Percentiles rank a stretch among this genome's conserved stretches.
Evolutionary conservation across 1,140 invertebrate species (phyloP).

Genomic region (Orchesella cincta): DNA sequence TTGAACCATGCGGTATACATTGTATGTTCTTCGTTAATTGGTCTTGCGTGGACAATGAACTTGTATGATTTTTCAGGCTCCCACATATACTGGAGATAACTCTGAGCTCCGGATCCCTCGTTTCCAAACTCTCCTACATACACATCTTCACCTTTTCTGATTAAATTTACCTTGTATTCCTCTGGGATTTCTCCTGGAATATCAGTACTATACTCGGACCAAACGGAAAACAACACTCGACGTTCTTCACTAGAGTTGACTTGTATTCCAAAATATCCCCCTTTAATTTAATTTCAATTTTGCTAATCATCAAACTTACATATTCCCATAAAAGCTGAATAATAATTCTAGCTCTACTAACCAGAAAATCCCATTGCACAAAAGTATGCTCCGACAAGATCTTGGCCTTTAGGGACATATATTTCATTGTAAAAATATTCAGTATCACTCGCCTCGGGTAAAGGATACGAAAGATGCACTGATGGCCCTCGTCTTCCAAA

Average conservation of each 20-base stretch:
- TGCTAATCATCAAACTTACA: not conserved
- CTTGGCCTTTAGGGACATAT: conserved; percentile 37
- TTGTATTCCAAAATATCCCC: conserved; percentile 49
- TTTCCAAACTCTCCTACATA: conserved; percentile 37
- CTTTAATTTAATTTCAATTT: conserved; percentile 1
- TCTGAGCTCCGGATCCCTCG: conserved; percentile 37
- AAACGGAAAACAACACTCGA: conserved; percentile 48
- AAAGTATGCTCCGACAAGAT: conserved; percentile 43
- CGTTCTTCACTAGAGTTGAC: conserved; percentile 40
- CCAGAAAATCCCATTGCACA: conserved; percentile 40
- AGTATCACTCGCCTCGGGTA: not conserved
- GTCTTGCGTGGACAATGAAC: conserved; percentile 24
- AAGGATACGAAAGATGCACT: conserved; percentile 38
- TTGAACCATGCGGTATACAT: conserved; percentile 38
- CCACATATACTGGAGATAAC: conserved; percentile 31
- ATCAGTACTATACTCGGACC: conserved; percentile 42
- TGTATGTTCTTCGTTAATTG: not conserved
- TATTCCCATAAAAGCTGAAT: not conserved
- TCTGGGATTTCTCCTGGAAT: conserved; percentile 44
- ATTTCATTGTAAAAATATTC: conserved; percentile 51
- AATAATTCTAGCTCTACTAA: not conserved
- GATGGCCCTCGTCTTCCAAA: conserved; percentile 47
- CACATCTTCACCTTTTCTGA: conserved; percentile 34
- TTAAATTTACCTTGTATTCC: conserved; percentile 39
- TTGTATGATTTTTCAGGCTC: conserved; percentile 23